A percentile compares a stretch with the other conserved stretches of the same genome.
phyloP scores from a whole-genome alignment of 2,797 vertebrate genomes.

The Serranus cabrilla region DNA sequence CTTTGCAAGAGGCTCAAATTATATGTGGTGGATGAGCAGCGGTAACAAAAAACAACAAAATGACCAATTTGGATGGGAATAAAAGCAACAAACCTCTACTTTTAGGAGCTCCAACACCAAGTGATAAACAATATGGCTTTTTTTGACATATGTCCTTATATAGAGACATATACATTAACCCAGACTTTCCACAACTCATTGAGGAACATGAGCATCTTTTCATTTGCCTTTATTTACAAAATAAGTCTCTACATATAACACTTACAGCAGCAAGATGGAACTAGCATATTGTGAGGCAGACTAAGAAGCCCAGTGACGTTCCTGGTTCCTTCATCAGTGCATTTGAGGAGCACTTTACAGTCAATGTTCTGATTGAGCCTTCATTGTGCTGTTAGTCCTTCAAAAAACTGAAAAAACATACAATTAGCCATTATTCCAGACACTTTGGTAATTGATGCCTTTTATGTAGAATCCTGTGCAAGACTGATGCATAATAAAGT shows the following conservation, averaged over 20 bases:
- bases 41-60: background rate
- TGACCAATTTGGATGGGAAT: background rate
- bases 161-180: background rate
- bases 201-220: constrained; percentile 20
- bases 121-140: background rate
- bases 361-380: constrained; percentile 17
- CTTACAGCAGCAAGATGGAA: constrained; percentile 20
- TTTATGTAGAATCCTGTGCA: background rate
- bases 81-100: background rate
- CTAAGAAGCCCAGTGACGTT: constrained; percentile 11
- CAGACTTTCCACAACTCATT: background rate
- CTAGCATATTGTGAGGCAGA: constrained; percentile 16
- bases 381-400: background rate
- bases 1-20: background rate
- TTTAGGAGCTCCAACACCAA: background rate
- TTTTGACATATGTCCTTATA: background rate
- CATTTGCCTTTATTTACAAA: constrained; percentile 70
- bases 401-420: background rate
- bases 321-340: constrained; percentile 46
- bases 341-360: constrained; percentile 3
- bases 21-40: no score
- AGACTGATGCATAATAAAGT: background rate
- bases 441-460: background rate
- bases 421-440: background rate
- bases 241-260: constrained; percentile 39